A percentile compares a stretch with the other conserved stretches of the same genome.
phyloP scores from a whole-genome alignment of 2,797 vertebrate genomes.

The Pseudocheirus occidentalis region DNA sequence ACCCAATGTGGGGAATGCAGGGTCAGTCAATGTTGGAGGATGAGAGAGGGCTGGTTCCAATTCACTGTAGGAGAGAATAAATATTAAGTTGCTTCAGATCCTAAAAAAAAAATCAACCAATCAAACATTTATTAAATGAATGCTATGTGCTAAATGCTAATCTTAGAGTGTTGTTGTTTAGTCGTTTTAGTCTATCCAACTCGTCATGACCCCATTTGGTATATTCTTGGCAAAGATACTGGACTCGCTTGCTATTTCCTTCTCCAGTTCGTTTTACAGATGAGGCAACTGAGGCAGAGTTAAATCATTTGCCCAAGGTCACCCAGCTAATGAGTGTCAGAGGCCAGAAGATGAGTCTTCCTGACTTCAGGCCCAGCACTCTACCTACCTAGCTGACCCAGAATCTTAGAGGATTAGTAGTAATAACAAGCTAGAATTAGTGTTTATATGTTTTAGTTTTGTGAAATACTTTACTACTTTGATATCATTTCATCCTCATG shows the following conservation, averaged over 20 bases:
- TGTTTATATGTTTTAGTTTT: neutral
- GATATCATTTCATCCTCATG: neutral
- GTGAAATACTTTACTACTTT: neutral
- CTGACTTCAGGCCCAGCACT: neutral
- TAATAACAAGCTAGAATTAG: neutral
- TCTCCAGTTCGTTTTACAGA: neutral
- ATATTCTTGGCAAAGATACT: neutral
- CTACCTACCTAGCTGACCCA: neutral
- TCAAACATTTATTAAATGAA: no score
- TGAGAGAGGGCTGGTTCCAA: constrained; percentile 41
- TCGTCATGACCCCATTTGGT: no score
- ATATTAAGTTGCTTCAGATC: no score
- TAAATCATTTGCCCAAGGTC: neutral
- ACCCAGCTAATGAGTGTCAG: neutral
- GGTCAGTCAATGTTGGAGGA: constrained; percentile 65
- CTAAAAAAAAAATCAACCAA: no score
- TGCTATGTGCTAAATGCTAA: no score
- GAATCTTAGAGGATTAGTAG: neutral
- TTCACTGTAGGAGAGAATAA: constrained; percentile 11
- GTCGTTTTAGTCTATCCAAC: no score
- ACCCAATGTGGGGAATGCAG: constrained; percentile 35
- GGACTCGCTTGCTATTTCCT: neutral
- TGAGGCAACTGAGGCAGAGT: neutral
- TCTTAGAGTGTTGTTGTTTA: no score
- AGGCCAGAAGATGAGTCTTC: neutral